Base-by-base conservation (phyloP, 2,888 invertebrate species). In the Hypsopygia costalis region DNA sequence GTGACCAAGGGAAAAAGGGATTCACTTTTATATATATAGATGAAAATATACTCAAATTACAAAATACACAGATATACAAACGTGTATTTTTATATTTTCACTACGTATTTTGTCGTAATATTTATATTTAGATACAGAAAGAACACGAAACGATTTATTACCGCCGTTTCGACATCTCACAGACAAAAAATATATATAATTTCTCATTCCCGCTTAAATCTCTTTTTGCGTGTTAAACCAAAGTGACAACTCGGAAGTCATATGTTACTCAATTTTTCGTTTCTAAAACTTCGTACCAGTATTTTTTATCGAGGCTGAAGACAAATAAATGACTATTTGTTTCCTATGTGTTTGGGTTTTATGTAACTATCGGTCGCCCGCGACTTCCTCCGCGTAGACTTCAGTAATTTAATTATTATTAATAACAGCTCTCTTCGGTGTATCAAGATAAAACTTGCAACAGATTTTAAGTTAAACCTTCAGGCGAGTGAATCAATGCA, bases 71-170 rank as follows among this genome's bases (percentile, higher is more conserved):
- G 16, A 16, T 16, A 16, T 16, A 16, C 16, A 16, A 16, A 4
- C 4, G 16, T 16, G 4, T 16, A 16, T 16, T 16, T 16, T 16
- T 16, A 16, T 16, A 25, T 25, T 25, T 25, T 25, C 25, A 16
- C 8, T 0, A 8, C 16, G 32, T 31, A 32, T 32, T 32, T 9
- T 21, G 25, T n/a, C 6, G 36, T 27, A 29, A 30, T 16, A 25
- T 29, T 30, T 37, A 31, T 30, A 37, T 30, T 37, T 37, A 37
- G 21, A 10, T 11, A 21, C 20, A 30, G 29, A 30, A 30, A 4
- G 36, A 31, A 21, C 3, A 25, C 21, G 28, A n/a, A 20, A 21
- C 27, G 36, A 36, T 21, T 36, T 36, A 36, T 30, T 25, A 25
- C 7, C 25, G n/a, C 25, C 1, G 25, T 25, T 25, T 25, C 25